Evolutionary conservation across 1,140 invertebrate genomes (phyloP).

Genomic region (Helicoverpa armigera): DNA sequence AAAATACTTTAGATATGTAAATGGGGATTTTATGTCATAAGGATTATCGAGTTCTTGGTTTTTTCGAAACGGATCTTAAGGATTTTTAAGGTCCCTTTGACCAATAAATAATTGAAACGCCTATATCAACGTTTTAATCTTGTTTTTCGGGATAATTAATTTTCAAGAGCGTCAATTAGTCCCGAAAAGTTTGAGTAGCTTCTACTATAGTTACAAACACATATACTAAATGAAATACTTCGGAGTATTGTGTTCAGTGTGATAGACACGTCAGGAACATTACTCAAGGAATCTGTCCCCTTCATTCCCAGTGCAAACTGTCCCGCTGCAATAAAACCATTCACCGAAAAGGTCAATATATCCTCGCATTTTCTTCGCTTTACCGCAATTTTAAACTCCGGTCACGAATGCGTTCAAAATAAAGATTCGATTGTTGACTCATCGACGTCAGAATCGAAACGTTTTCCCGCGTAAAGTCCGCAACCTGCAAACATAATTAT

Average conservation of each 20-base stretch:
- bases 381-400: slow-evolving; percentile 46
- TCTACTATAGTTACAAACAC: too few species aligned
- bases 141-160: too few species aligned
- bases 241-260: too few species aligned
- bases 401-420: slow-evolving; percentile 70
- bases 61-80: background rate
- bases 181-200: too few species aligned
- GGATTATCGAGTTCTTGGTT: background rate
- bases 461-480: slow-evolving; percentile 76
- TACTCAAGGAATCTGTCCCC: slow-evolving; percentile 17
- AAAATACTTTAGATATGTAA: background rate
- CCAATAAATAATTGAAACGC: background rate
- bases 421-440: slow-evolving; percentile 72
- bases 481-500: slow-evolving; percentile 42
- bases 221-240: too few species aligned
- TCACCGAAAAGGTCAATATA: slow-evolving; percentile 30
- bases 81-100: background rate
- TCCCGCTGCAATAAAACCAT: slow-evolving; percentile 17
- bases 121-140: too few species aligned
- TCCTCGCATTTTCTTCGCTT: slow-evolving; percentile 17
- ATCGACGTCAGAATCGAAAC: slow-evolving; percentile 71
- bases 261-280: background rate
- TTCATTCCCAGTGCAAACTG: slow-evolving; percentile 22
- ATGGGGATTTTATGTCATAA: background rate
- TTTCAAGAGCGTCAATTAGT: too few species aligned